A percentile compares a stretch with the other conserved stretches of the same genome.
Conservation (phyloP, 2,888 invertebrate genomes). For the Conops quadrifasciatus region DNA sequence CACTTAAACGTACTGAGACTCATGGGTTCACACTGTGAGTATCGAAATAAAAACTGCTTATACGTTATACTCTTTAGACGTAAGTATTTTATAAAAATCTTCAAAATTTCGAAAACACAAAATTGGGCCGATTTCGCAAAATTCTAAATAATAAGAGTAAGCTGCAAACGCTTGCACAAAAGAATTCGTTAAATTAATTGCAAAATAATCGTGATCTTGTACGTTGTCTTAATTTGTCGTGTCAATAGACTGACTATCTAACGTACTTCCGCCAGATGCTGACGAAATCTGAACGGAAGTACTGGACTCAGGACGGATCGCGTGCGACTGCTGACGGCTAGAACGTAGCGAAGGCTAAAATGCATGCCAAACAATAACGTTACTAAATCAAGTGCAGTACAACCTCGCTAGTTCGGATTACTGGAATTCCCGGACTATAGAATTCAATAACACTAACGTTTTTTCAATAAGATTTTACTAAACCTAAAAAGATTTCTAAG, state of each 20-base stretch:
- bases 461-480: background rate
- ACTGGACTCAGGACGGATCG: too few species aligned
- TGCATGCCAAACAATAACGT: constrained; percentile 6
- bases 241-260: too few species aligned
- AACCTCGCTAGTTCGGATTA: background rate
- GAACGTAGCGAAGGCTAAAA: background rate
- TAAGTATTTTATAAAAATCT: too few species aligned
- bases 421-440: background rate
- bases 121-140: constrained; percentile 44
- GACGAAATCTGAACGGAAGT: too few species aligned
- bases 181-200: background rate
- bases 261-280: too few species aligned
- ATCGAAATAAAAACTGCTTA: too few species aligned
- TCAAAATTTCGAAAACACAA: constrained; percentile 34
- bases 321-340: too few species aligned
- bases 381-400: constrained; percentile 1
- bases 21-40: too few species aligned
- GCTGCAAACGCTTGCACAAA: constrained; percentile 21
- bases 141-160: constrained; percentile 26
- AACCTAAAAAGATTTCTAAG: background rate
- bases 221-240: constrained; percentile 15
- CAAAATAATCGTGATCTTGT: constrained; percentile 22
- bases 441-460: background rate
- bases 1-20: too few species aligned
- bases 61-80: too few species aligned